These are phyloP conservation scores for Megastigmus dorsalis DNA, from an alignment of 2,888 invertebrate genomes.

Conservation along the genomic window DNA sequence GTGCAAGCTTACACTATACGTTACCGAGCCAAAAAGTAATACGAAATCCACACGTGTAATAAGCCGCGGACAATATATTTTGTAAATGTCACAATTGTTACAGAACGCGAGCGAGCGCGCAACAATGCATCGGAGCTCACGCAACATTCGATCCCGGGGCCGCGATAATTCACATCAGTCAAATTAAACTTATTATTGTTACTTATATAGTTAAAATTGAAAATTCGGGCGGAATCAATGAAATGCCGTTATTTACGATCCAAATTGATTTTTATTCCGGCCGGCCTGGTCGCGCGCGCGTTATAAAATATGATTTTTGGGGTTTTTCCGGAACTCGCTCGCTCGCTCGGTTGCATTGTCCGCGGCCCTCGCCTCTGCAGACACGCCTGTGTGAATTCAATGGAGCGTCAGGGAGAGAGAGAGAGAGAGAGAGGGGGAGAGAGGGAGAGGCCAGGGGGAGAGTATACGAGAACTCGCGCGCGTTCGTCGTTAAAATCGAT, in stretches of 20 bases:
- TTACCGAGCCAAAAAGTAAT: conserved; percentile 8
- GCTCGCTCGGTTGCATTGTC: neutral
- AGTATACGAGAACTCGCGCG: too few species aligned
- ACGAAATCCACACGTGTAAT: conserved; percentile 12
- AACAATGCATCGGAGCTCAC: neutral
- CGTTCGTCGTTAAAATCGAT: conserved; percentile 70
- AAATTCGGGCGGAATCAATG: conserved; percentile 42
- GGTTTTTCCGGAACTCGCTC: conserved; percentile 6
- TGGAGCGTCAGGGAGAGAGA: conserved; percentile 48
- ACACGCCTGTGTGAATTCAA: conserved; percentile 36
- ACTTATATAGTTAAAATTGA: conserved; percentile 50
- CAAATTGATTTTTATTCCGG: conserved; percentile 52
- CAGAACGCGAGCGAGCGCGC: neutral
- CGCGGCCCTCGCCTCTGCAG: neutral
- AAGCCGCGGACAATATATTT: conserved; percentile 32
- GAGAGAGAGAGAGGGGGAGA: too few species aligned
- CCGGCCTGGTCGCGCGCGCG: neutral
- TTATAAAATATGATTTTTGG: conserved; percentile 38
- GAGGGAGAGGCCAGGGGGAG: too few species aligned
- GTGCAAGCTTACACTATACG: neutral
- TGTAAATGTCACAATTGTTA: neutral
- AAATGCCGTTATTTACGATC: conserved; percentile 31
- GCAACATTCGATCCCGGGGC: too few species aligned
- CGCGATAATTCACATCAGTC: conserved; percentile 42
- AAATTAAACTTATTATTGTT: conserved; percentile 50